A percentile compares a stretch with the other conserved stretches of the same genome.
Evolutionary conservation across 2,888 invertebrate species (phyloP).

Genomic region (Epistrophella euchroma): DNA sequence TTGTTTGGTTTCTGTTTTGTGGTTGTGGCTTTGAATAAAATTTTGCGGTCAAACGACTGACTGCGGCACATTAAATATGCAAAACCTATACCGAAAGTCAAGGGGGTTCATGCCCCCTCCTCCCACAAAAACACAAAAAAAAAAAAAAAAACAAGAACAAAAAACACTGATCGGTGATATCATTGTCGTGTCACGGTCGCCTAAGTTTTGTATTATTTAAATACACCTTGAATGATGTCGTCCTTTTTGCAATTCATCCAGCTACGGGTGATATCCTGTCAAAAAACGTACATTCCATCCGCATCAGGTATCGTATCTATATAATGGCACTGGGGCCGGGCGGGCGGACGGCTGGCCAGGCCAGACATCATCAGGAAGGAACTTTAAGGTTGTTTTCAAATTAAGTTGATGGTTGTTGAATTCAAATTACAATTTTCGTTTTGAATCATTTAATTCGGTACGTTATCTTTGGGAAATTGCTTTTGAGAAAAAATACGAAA

Average conservation of each 20-base stretch:
- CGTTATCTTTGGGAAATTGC: conserved; percentile 44
- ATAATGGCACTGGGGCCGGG: neutral
- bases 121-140: neutral
- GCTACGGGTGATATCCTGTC: conserved; percentile 36
- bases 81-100: conserved; percentile 39
- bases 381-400: conserved; percentile 53
- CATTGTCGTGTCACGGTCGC: conserved; percentile 57
- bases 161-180: conserved; percentile 57
- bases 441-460: conserved; percentile 73
- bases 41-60: conserved; percentile 61
- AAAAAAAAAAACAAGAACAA: neutral
- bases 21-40: conserved; percentile 60
- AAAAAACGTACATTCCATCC: conserved; percentile 20
- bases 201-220: conserved; percentile 49
- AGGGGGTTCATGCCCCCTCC: neutral
- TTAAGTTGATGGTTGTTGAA: conserved; percentile 66
- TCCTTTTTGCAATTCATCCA: conserved; percentile 53
- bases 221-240: conserved; percentile 46
- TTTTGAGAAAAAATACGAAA: conserved; percentile 15
- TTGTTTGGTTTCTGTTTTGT: conserved; percentile 20
- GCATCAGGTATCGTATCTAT: conserved; percentile 1
- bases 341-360: too few relatives aligned
- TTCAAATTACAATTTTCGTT: conserved; percentile 73
- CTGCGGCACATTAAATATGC: conserved; percentile 62
- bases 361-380: conserved; percentile 20